A percentile compares a stretch with the other conserved stretches of the same genome.
Evolutionary conservation across 2,113 vertebrate species (phyloP).

Genomic region (Beaufortia kweichowensis): DNA sequence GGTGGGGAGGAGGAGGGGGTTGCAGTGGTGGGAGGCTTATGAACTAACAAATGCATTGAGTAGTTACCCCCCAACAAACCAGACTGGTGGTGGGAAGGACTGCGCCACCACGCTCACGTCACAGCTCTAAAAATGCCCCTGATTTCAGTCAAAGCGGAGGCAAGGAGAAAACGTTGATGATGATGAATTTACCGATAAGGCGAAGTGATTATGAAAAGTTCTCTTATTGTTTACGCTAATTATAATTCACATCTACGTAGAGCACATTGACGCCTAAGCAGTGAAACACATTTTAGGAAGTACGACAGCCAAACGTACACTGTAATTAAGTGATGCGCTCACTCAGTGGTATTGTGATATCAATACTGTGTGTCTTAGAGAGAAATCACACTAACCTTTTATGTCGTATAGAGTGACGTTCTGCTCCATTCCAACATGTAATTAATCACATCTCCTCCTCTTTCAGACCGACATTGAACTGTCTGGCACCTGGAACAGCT

Average conservation of each 20-base stretch:
- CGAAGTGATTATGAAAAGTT: constrained; percentile 21
- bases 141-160: constrained; percentile 47
- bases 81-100: constrained; percentile 55
- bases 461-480: constrained; percentile 69
- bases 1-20: constrained; percentile 54
- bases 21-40: constrained; percentile 62
- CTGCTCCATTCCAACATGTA: constrained; percentile 25
- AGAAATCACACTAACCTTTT: constrained; percentile 24
- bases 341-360: constrained; percentile 36
- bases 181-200: constrained; percentile 20
- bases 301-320: background rate
- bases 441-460: constrained; percentile 53
- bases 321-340: constrained; percentile 23
- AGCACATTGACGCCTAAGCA: background rate
- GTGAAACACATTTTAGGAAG: constrained; percentile 4
- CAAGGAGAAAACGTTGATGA: constrained; percentile 26
- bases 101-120: constrained; percentile 53
- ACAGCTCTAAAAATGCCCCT: constrained; percentile 50
- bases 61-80: constrained; percentile 66
- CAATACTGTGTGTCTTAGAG: constrained; percentile 6
- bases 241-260: constrained; percentile 19
- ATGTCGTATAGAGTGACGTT: constrained; percentile 40
- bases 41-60: constrained; percentile 65
- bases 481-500: constrained; percentile 62
- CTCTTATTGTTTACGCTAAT: constrained; percentile 21